A percentile compares a stretch with the other conserved stretches of the same genome.
Conservation (phyloP, 2,797 vertebrate species). For the Bradypodion ventrale region DNA sequence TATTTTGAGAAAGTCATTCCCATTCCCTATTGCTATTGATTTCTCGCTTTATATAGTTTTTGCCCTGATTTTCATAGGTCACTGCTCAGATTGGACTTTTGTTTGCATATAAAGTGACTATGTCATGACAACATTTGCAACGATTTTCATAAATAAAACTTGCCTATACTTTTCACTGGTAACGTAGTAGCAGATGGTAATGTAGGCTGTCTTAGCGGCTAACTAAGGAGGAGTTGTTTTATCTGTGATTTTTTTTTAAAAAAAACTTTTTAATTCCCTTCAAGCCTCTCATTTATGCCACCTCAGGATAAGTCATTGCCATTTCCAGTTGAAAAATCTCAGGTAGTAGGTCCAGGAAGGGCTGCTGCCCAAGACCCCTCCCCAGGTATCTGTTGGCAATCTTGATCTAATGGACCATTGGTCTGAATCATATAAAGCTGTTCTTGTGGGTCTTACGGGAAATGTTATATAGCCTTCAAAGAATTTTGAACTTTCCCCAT, state of each 20-base stretch:
- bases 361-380: not conserved
- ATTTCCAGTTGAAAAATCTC: constrained; percentile 13
- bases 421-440: constrained; percentile 18
- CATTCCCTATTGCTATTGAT: constrained; percentile 43
- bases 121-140: constrained; percentile 55
- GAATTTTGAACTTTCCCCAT: not conserved
- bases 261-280: not conserved
- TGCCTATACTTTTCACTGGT: constrained; percentile 55
- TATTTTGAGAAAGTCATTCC: constrained; percentile 55
- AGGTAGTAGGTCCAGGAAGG: not conserved
- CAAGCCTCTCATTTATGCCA: not conserved
- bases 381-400: constrained; percentile 6
- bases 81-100: constrained; percentile 54
- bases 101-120: constrained; percentile 66
- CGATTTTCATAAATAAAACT: constrained; percentile 55
- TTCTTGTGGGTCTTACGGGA: constrained; percentile 1
- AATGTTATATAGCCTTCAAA: constrained; percentile 17
- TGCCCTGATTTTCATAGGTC: constrained; percentile 56
- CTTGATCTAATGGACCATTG: constrained; percentile 1
- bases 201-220: constrained; percentile 34
- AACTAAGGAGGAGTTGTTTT: constrained; percentile 18
- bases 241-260: no score
- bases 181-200: constrained; percentile 63
- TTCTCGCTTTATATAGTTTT: constrained; percentile 48
- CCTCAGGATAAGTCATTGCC: constrained; percentile 11